Evolutionary conservation across 2,113 vertebrate species (phyloP).

Genomic region (Gyps fulvus): DNA sequence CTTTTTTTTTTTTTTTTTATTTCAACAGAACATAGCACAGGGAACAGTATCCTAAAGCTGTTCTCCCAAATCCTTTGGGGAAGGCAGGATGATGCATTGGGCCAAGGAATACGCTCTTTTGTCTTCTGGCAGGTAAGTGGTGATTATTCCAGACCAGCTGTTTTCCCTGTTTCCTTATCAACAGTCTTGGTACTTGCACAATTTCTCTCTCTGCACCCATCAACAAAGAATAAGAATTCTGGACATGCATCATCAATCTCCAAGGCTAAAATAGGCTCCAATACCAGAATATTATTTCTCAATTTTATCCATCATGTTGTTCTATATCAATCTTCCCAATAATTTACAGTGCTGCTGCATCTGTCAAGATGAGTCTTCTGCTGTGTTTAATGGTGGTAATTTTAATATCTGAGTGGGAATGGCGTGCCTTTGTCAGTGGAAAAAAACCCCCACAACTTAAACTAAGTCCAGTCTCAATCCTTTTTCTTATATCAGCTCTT

Average conservation of each 20-base stretch:
- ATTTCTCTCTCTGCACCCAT: not conserved
- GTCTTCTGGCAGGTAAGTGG: not conserved
- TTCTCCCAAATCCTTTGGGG: not conserved
- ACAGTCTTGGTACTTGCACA: not conserved
- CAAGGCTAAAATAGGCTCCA: not conserved
- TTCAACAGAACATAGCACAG: not conserved
- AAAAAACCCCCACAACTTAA: not conserved
- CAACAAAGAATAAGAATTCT: not conserved
- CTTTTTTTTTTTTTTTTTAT: not conserved
- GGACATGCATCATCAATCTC: not conserved
- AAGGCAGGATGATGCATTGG: not conserved
- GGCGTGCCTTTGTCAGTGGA: not conserved
- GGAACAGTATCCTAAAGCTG: not conserved
- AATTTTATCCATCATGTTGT: not conserved
- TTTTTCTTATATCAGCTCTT: not conserved
- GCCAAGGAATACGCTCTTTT: not conserved
- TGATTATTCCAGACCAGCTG: not conserved
- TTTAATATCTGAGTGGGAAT: not conserved
- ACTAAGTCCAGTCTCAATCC: not conserved
- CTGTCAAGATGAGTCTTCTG: not conserved
- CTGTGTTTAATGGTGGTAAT: not conserved
- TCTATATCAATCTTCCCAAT: not conserved
- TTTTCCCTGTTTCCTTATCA: not conserved
- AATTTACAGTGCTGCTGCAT: not conserved
- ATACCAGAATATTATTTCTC: not conserved